Evolutionary conservation across 2,888 invertebrate species (phyloP).

Genomic region (Andrena marginata): DNA sequence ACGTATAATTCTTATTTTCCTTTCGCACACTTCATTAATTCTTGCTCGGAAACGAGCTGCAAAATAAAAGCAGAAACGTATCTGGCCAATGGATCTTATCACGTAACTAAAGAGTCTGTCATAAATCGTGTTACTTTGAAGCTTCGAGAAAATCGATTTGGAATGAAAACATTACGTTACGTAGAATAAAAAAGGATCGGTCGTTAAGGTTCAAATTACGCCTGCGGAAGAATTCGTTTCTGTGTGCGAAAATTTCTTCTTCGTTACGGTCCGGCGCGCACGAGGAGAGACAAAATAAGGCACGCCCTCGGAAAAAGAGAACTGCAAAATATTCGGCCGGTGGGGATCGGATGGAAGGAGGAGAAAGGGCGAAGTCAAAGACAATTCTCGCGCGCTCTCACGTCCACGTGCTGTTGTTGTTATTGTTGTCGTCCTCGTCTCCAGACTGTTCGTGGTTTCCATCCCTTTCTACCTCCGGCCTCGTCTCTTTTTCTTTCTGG

Average conservation of each 20-base stretch:
- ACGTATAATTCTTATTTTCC: too few relatives aligned
- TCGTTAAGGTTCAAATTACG: constrained; percentile 54
- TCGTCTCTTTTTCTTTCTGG: constrained; percentile 28
- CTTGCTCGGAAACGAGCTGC: too few relatives aligned
- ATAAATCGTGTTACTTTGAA: too few relatives aligned
- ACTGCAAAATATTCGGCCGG: constrained; percentile 13
- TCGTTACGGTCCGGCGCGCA: constrained; percentile 43
- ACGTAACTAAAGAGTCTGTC: too few relatives aligned
- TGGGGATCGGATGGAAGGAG: background rate
- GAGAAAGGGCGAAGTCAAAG: constrained; percentile 15
- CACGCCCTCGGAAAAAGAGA: constrained; percentile 44
- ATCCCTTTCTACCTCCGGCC: constrained; percentile 41
- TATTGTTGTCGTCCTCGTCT: constrained; percentile 80
- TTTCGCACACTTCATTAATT: too few relatives aligned
- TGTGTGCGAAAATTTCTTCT: constrained; percentile 54
- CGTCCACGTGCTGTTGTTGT: constrained; percentile 80
- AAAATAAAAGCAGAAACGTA: too few relatives aligned
- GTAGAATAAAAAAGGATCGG: constrained; percentile 11
- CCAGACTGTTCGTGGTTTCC: constrained; percentile 18
- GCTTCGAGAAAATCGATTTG: constrained; percentile 1
- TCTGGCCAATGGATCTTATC: too few relatives aligned
- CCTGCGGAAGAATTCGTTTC: constrained; percentile 22
- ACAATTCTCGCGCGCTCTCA: constrained; percentile 44
- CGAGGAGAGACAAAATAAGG: constrained; percentile 32
- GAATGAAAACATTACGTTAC: constrained; percentile 8